Evolutionary conservation across 2,113 vertebrate species (phyloP), one percentile per base, ranked within the genome.

Genomic region (Syngnathus scovelli): DNA sequence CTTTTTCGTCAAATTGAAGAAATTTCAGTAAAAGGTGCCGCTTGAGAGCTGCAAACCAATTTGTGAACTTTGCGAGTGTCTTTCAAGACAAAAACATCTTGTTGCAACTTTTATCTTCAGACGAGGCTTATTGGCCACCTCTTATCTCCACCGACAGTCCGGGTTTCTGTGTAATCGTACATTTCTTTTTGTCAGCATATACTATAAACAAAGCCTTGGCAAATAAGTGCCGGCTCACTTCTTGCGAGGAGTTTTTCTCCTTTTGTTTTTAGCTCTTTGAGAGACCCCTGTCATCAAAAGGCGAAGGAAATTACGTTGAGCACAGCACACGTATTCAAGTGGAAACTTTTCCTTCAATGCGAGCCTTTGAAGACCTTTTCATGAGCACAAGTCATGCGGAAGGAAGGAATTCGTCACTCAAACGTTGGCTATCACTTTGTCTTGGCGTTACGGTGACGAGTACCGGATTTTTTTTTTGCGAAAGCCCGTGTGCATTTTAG

Each of bases 311-410:
- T 87, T 91, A 87, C 85, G 91, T 90, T 76, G 1, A 92, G 92
- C 91, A 76, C 92, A 90, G 92, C 90, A 92, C 62, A 66, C 86
- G 83, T 92, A 94, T 95, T 93, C 90, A 95, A 93, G 95, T 90
- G 90, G 92, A 88, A 88, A 93, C 92, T 92, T 94, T 92, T 93
- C 91, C 94, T 94, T 94, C 93, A 95, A 91, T 92, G 90, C 89
- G 82, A 90, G 78, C 82, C 92, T 92, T 94, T 92, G 89, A 92
- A 94, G 90, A 89, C 87, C 84, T 87, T 92, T 93, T 96, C 95
- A 96, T 93, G 93, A 96, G 93, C 90, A 86, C 27, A 33, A 33
- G 3, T 33, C 27, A 33, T 33, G 23, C 23, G 23, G 23, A 33
- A 23, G 11, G 19, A 23, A 48, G 19, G 54, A 10, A 15, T 54